Evolutionary conservation across 1,140 invertebrate species (phyloP).

Genomic region (Papilio dardanus): DNA sequence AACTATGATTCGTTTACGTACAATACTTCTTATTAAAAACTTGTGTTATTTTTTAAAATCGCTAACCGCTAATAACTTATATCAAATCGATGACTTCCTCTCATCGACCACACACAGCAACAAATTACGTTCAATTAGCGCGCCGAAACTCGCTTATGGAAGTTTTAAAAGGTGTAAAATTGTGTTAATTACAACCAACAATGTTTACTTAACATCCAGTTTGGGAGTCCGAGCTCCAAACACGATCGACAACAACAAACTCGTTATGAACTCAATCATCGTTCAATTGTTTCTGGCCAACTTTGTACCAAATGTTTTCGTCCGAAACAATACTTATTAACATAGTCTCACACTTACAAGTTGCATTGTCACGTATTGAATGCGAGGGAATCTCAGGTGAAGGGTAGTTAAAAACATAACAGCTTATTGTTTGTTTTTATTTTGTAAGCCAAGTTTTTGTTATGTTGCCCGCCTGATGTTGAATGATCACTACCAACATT

Average conservation of each 20-base stretch:
- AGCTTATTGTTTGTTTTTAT: constrained; percentile 9
- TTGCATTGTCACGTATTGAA: neutral
- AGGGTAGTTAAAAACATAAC: constrained; percentile 2
- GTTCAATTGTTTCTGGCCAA: constrained; percentile 13
- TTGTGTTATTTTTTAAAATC: too few relatives aligned
- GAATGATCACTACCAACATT: neutral
- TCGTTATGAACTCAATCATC: constrained; percentile 8
- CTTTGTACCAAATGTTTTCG: constrained; percentile 18
- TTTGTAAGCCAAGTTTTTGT: neutral
- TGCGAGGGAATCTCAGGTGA: neutral
- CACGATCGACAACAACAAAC: neutral
- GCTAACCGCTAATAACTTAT: constrained; percentile 9
- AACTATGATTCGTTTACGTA: too few relatives aligned
- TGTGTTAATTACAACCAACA: constrained; percentile 50
- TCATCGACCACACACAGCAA: constrained; percentile 43
- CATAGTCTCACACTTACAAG: neutral
- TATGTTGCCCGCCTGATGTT: neutral
- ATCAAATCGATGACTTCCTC: constrained; percentile 17
- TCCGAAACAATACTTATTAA: constrained; percentile 18
- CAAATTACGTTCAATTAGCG: constrained; percentile 52
- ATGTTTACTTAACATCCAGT: constrained; percentile 37
- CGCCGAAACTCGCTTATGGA: constrained; percentile 43
- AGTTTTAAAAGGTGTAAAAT: constrained; percentile 57
- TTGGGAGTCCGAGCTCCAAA: constrained; percentile 9
- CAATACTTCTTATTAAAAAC: neutral